phyloP scores from a whole-genome alignment of 1,140 invertebrate genomes.

The Drosophila nikananu region DNA sequence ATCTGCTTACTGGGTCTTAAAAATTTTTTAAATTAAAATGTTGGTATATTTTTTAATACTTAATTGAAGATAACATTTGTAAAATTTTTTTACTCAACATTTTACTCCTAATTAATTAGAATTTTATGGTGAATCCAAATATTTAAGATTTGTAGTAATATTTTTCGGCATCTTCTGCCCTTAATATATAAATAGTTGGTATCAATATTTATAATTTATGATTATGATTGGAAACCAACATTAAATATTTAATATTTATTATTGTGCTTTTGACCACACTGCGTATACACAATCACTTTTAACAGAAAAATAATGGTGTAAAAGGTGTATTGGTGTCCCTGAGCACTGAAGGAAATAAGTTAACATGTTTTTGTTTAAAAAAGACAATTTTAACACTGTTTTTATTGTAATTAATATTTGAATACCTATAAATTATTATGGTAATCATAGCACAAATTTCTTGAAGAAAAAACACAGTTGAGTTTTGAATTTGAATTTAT shows the following conservation, averaged over 20 bases:
- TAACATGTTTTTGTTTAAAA: no score
- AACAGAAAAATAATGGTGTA: not conserved
- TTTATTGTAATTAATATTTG: not conserved
- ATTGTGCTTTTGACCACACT: conserved; percentile 14
- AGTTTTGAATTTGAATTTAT: not conserved
- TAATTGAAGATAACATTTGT: no score
- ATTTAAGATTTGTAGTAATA: no score
- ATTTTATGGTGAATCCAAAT: no score
- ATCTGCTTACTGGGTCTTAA: no score
- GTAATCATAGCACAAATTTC: not conserved
- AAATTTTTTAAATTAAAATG: no score
- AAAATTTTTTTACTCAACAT: no score
- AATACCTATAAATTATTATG: not conserved
- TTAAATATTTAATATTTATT: not conserved
- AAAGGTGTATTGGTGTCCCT: not conserved
- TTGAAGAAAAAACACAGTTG: not conserved
- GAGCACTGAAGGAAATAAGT: not conserved
- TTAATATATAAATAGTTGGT: not conserved
- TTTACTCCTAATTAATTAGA: no score
- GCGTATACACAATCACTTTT: conserved; percentile 50
- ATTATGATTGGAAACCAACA: not conserved
- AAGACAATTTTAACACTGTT: no score
- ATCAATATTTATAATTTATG: not conserved
- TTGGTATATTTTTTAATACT: no score
- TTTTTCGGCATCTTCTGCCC: no score